Percentiles rank a stretch among this genome's conserved stretches.
Conservation (phyloP, 2,888 invertebrate species). For the Stramonita haemastoma region DNA sequence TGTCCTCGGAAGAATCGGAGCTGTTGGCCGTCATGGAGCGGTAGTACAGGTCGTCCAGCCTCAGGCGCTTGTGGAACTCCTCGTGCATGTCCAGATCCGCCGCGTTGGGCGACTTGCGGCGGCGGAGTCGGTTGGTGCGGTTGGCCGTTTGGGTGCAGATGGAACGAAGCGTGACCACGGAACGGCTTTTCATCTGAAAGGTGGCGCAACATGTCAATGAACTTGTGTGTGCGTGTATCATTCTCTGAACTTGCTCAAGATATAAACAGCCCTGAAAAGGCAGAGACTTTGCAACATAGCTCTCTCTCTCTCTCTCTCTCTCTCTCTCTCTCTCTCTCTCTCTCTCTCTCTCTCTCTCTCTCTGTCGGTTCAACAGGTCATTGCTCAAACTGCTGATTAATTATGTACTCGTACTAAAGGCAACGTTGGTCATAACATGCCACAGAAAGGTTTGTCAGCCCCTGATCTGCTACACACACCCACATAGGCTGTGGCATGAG, state of each 20-base stretch:
- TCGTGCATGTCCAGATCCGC: constrained; percentile 38
- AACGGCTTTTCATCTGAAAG: constrained; percentile 32
- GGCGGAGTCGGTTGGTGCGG: constrained; percentile 5
- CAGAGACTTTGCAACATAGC: too few relatives aligned
- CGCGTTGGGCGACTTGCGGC: constrained; percentile 8
- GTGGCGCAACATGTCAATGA: too few relatives aligned
- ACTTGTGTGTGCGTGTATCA: too few relatives aligned
- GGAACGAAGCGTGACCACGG: constrained; percentile 41
- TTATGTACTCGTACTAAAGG: too few relatives aligned
- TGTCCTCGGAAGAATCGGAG: constrained; percentile 48
- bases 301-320: constrained; percentile 36
- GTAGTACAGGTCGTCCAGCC: constrained; percentile 40
- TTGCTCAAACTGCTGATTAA: too few relatives aligned
- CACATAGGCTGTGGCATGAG: too few relatives aligned
- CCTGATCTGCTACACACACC: too few relatives aligned
- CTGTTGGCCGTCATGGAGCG: constrained; percentile 40
- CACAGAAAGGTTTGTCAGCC: too few relatives aligned
- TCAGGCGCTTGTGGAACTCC: constrained; percentile 42
- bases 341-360: not conserved
- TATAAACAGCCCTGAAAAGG: too few relatives aligned
- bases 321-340: constrained; percentile 42
- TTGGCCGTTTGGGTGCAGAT: constrained; percentile 47
- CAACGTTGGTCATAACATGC: too few relatives aligned
- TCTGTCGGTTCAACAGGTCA: too few relatives aligned
- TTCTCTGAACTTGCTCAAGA: too few relatives aligned